These are phyloP conservation scores for Pluvianellus socialis DNA, from an alignment of 2,113 vertebrate species.

Conservation along the genomic window DNA sequence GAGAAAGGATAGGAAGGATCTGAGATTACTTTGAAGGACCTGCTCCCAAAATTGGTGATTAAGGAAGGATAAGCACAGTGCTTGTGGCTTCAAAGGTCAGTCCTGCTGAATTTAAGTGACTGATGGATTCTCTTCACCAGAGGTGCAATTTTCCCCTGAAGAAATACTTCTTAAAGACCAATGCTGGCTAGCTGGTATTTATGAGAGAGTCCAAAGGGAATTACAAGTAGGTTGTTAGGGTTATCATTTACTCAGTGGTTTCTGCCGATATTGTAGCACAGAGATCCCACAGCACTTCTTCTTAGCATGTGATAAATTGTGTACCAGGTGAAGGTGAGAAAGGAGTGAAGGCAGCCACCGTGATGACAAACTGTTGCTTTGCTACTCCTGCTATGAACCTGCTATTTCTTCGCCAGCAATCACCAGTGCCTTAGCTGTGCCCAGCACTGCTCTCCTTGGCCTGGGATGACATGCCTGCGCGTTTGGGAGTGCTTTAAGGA, in stretches of 20 bases:
- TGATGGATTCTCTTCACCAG: constrained; percentile 14
- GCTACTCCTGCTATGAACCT: background rate
- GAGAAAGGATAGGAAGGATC: background rate
- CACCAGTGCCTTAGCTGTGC: background rate
- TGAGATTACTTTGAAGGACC: background rate
- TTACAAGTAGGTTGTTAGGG: background rate
- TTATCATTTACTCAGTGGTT: constrained; percentile 33
- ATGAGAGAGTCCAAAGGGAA: constrained; percentile 24
- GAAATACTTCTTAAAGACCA: constrained; percentile 26
- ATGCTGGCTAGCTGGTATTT: background rate
- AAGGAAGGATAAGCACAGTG: background rate
- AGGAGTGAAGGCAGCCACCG: background rate
- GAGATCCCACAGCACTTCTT: background rate
- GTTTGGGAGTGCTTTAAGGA: background rate
- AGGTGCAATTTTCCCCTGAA: constrained; percentile 30
- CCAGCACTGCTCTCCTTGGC: background rate
- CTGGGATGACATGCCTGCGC: rapidly evolving
- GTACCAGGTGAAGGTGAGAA: background rate
- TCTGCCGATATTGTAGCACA: background rate
- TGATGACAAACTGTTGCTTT: background rate
- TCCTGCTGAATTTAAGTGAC: constrained; percentile 23
- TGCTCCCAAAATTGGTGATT: constrained; percentile 1
- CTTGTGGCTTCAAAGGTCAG: constrained; percentile 13
- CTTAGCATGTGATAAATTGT: constrained; percentile 22
- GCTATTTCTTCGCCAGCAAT: background rate